Conservation (phyloP, 2,888 invertebrate species). For the Drosophila tanythrix region DNA sequence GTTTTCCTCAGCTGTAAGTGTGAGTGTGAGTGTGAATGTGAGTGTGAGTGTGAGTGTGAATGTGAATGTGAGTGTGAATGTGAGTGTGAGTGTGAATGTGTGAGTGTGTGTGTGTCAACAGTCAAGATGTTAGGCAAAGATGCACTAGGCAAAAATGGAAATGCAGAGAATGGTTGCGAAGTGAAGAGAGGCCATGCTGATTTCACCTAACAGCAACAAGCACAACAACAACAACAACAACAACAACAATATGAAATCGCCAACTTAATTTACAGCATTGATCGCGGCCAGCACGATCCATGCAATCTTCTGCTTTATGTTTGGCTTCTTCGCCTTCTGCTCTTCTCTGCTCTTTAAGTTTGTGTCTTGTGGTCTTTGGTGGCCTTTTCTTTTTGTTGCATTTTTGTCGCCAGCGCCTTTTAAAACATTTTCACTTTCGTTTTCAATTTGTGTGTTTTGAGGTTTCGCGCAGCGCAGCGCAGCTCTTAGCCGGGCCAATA, state of each 20-base stretch:
- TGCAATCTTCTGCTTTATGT: slow-evolving; percentile 50
- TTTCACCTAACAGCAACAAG: slow-evolving; percentile 62
- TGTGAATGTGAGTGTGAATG: background rate
- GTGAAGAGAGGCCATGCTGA: slow-evolving; percentile 30
- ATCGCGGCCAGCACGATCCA: slow-evolving; percentile 57
- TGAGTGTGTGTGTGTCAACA: slow-evolving; percentile 2
- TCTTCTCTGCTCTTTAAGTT: slow-evolving; percentile 3
- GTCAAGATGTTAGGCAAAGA: slow-evolving; percentile 11
- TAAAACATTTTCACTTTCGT: slow-evolving; percentile 73
- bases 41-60: too few species aligned
- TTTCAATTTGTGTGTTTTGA: slow-evolving; percentile 77
- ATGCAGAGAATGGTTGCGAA: slow-evolving; percentile 19
- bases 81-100: background rate
- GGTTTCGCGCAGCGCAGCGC: slow-evolving; percentile 58
- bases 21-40: background rate
- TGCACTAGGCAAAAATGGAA: slow-evolving; percentile 21
- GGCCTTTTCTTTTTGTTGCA: slow-evolving; percentile 13
- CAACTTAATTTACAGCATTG: slow-evolving; percentile 77
- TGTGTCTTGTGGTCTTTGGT: slow-evolving; percentile 29
- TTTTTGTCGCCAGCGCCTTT: slow-evolving; percentile 41
- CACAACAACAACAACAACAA: background rate
- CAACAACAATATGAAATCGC: slow-evolving; percentile 64
- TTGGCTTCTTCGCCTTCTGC: slow-evolving; percentile 42
- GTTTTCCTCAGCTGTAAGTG: slow-evolving; percentile 13
- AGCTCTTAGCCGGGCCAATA: slow-evolving; percentile 65